Evolutionary conservation across 2,113 vertebrate genomes (phyloP).

Genomic region (Plectropomus leopardus): DNA sequence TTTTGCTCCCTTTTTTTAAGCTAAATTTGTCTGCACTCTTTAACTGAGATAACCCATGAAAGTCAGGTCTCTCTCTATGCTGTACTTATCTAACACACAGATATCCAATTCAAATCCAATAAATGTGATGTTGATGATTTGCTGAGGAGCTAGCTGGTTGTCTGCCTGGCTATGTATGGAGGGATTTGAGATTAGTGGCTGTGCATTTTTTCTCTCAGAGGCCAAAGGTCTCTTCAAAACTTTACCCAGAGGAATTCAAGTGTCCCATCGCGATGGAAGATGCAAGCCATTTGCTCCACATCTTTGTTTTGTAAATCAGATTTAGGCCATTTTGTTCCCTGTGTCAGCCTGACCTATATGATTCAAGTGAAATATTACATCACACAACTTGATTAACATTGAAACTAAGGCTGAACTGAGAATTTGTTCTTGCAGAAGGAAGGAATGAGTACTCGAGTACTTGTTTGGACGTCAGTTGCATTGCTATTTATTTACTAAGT

Average conservation of each 20-base stretch:
- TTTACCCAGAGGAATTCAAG: slow-evolving; percentile 30
- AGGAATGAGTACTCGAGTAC: too few species aligned
- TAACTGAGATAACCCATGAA: slow-evolving; percentile 57
- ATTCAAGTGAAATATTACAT: slow-evolving; percentile 56
- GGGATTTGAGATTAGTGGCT: slow-evolving; percentile 31
- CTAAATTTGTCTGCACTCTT: slow-evolving; percentile 53
- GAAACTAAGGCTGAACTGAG: slow-evolving; percentile 17
- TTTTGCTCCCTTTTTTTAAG: slow-evolving; percentile 14
- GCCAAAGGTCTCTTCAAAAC: slow-evolving; percentile 30
- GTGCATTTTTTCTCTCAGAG: slow-evolving; percentile 18
- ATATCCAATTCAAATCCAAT: slow-evolving; percentile 56
- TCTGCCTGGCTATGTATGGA: slow-evolving; percentile 30
- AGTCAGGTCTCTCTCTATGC: slow-evolving; percentile 45
- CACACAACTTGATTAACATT: slow-evolving; percentile 54
- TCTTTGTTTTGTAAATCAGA: slow-evolving; percentile 52
- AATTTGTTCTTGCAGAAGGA: background rate
- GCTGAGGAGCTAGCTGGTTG: slow-evolving; percentile 25
- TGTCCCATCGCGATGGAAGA: slow-evolving; percentile 13
- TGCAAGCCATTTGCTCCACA: slow-evolving; percentile 30
- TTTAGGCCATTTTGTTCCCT: slow-evolving; percentile 61
- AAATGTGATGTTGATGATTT: slow-evolving; percentile 31
- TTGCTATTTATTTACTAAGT: too few species aligned
- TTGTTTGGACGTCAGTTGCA: too few species aligned
- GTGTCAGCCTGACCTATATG: slow-evolving; percentile 63
- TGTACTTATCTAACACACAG: slow-evolving; percentile 56